Percentiles rank a stretch among this genome's conserved stretches.
Evolutionary conservation across 2,113 vertebrate genomes (phyloP).

Genomic region (Plotosus lineatus): DNA sequence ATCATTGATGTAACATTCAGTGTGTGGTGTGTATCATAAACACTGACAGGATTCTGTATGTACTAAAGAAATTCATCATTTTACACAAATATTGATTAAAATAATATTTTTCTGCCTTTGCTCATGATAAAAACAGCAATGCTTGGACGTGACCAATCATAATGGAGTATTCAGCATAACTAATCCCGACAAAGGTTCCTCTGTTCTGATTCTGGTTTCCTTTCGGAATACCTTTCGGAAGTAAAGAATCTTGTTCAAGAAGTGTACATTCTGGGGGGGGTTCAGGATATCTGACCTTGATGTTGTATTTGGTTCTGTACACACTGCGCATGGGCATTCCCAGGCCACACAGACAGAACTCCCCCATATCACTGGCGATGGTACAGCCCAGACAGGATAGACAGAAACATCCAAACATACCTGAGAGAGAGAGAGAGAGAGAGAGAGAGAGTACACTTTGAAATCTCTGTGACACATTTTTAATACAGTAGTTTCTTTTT

Average conservation of each 20-base stretch:
- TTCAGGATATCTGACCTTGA: slow-evolving; percentile 76
- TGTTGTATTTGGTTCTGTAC: slow-evolving; percentile 83
- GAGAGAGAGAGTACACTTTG: background rate
- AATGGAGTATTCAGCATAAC: background rate
- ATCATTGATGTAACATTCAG: background rate
- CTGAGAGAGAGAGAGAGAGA: slow-evolving; percentile 56
- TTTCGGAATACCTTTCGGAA: background rate
- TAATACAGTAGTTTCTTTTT: background rate
- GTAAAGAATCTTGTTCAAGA: background rate
- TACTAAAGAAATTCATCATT: too few species aligned
- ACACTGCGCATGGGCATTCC: slow-evolving; percentile 75
- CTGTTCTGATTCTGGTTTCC: background rate
- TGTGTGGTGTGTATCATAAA: too few species aligned
- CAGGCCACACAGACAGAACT: slow-evolving; percentile 78
- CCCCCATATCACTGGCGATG: slow-evolving; percentile 75
- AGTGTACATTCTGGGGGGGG: too few species aligned
- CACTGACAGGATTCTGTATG: too few species aligned
- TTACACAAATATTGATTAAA: too few species aligned
- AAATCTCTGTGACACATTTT: background rate
- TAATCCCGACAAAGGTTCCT: background rate
- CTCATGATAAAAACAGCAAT: too few species aligned
- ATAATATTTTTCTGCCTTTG: too few species aligned
- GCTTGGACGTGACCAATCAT: too few species aligned
- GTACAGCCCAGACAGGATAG: slow-evolving; percentile 64
- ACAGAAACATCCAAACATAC: slow-evolving; percentile 71